These are phyloP conservation scores for Calidris pygmaea DNA, from an alignment of 2,113 vertebrate genomes.

Conservation along the genomic window DNA sequence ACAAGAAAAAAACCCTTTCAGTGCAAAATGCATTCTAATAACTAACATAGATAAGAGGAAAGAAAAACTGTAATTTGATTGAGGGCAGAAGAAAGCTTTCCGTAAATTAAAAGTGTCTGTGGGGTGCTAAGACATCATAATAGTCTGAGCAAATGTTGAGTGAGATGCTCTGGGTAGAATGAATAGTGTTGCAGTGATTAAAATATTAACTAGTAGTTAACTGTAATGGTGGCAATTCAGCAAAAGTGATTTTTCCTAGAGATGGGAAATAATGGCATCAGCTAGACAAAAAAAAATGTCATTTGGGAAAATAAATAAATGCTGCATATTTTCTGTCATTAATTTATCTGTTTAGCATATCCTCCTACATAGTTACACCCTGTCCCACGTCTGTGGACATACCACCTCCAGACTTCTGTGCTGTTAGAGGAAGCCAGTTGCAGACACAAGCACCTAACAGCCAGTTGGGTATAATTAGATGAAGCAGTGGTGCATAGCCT, in stretches of 20 bases:
- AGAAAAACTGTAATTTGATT: neutral
- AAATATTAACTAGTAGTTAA: slow-evolving; percentile 7
- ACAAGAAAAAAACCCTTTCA: neutral
- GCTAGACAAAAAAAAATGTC: neutral
- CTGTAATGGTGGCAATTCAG: neutral
- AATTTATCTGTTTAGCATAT: neutral
- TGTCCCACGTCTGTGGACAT: fast-evolving
- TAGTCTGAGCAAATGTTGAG: neutral
- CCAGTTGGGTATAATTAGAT: neutral
- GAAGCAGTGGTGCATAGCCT: neutral
- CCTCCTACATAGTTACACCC: neutral
- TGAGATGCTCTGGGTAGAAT: neutral
- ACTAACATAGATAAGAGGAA: slow-evolving; percentile 1
- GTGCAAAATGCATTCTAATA: slow-evolving; percentile 13
- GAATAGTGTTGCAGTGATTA: slow-evolving; percentile 5
- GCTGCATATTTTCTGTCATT: neutral
- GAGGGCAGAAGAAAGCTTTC: neutral
- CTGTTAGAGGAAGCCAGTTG: neutral
- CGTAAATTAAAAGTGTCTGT: neutral
- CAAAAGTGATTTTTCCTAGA: neutral
- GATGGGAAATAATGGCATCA: neutral
- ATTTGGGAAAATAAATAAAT: neutral
- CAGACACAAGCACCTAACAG: neutral
- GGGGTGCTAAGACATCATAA: neutral
- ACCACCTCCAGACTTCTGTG: neutral